Evolutionary conservation across 2,888 invertebrate species (phyloP), one percentile per base, ranked within the genome.

Genomic region (Acheta domesticus): DNA sequence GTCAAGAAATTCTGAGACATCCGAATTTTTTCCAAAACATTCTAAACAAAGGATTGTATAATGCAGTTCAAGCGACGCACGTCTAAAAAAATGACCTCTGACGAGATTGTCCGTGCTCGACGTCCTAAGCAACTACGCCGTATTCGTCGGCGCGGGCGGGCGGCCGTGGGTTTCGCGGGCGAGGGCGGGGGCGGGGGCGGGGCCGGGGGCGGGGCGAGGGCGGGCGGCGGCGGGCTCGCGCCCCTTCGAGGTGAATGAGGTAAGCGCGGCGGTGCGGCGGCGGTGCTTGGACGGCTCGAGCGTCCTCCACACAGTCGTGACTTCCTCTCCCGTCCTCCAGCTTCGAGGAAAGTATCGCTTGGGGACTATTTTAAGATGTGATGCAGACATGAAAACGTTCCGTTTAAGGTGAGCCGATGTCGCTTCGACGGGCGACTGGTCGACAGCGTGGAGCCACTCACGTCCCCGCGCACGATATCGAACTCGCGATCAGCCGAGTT

Each of bases 271-370:
- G 11, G 8, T n/a, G 62, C 62, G 4, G n/a, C 62, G 62, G n/a
- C 36, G 62, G 62, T 62, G 62, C 62, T 62, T n/a, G 62, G n/a
- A n/a, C 16, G n/a, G 62, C 62, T 62, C 14, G n/a, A 62, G 62
- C 62, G 62, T 62, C n/a, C 62, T 62, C 62, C 62, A 14, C 14
- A 62, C 16, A 62, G 62, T 62, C 62, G 62, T 62, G 62, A 62
- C 62, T 62, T 62, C 62, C 62, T 62, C 62, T 62, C 62, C n/a
- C n/a, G 62, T 62, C 62, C 62, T 62, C 62, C 62, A 62, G 62
- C 62, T 62, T 62, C 62, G 62, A 62, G 62, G 62, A 62, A 62
- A 62, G 62, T 62, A 62, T 19, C n/a, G 62, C 62, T 14, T 14
- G 14, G 62, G 62, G 62, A 62, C 62, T 62, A 62, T 62, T 62